A percentile compares a stretch with the other conserved stretches of the same genome.
Conservation (phyloP, 2,888 invertebrate genomes). For the Sphecodes monilicornis region DNA sequence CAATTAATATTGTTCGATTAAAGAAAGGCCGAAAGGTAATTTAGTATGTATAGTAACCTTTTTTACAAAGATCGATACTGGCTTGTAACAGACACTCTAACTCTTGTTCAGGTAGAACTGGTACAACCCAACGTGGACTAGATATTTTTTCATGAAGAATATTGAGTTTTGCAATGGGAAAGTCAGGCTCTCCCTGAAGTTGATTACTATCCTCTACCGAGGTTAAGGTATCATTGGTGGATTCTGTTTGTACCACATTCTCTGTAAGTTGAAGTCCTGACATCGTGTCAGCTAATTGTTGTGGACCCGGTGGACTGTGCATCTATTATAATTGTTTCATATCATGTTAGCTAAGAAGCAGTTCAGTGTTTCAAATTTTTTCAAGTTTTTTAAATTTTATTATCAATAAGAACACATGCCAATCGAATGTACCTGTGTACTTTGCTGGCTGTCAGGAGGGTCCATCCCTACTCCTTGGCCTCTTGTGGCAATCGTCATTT, state of each 20-base stretch:
- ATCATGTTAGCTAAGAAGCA: neutral
- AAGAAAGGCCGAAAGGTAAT: neutral
- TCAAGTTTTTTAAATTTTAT: neutral
- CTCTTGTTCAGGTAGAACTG: conserved; percentile 98
- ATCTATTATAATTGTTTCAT: conserved; percentile 70
- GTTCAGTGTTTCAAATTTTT: neutral
- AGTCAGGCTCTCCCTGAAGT: conserved; percentile 87
- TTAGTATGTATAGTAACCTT: conserved; percentile 87
- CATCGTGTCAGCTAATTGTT: conserved; percentile 81
- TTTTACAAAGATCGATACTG: conserved; percentile 93
- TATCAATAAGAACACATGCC: neutral
- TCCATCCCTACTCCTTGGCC: conserved; percentile 87
- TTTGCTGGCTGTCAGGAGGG: conserved; percentile 85
- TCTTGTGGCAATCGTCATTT: conserved; percentile 88
- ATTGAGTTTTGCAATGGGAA: conserved; percentile 94
- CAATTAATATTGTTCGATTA: neutral
- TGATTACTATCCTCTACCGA: conserved; percentile 78
- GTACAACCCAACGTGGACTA: conserved; percentile 98
- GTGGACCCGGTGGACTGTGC: conserved; percentile 82
- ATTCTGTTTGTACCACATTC: conserved; percentile 80
- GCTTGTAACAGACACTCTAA: conserved; percentile 95
- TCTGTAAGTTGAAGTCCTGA: conserved; percentile 81
- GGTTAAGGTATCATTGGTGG: conserved; percentile 77
- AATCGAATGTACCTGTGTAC: conserved; percentile 76
- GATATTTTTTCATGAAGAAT: conserved; percentile 98